Percentiles rank a stretch among this genome's conserved stretches.
These are phyloP conservation scores for Ctena decussata DNA, from an alignment of 2,888 invertebrate species.

Conservation along the genomic window DNA sequence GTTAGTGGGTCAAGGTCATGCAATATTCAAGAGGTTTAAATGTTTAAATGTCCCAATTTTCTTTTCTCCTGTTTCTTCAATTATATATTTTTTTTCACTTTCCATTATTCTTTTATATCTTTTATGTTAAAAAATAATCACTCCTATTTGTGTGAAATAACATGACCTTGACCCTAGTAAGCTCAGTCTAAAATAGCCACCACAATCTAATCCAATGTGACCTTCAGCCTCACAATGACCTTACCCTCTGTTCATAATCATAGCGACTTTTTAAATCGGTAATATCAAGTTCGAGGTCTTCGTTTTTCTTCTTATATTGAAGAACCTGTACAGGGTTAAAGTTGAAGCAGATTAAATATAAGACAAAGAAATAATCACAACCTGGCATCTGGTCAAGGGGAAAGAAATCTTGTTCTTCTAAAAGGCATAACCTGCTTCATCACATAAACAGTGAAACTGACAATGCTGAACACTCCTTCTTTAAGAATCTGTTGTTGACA, in stretches of 20 bases:
- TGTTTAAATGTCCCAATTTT: too few species aligned
- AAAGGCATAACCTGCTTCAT: background rate
- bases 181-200: background rate
- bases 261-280: conserved; percentile 72
- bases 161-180: background rate
- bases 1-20: background rate
- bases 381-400: background rate
- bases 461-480: too few species aligned
- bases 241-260: conserved; percentile 74
- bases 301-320: conserved; percentile 96
- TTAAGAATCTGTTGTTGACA: too few species aligned
- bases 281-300: conserved; percentile 91
- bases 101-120: too few species aligned
- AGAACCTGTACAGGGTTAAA: conserved; percentile 88
- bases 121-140: too few species aligned
- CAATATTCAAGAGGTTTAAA: background rate
- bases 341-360: conserved; percentile 19
- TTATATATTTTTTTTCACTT: too few species aligned
- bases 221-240: conserved; percentile 57
- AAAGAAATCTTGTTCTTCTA: too few species aligned
- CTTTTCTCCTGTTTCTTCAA: too few species aligned
- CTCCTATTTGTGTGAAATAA: background rate
- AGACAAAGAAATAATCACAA: background rate
- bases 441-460: background rate
- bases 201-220: background rate